phyloP scores from a whole-genome alignment of 1,140 invertebrate species.

The Cyrtorhinus lividipennis region DNA sequence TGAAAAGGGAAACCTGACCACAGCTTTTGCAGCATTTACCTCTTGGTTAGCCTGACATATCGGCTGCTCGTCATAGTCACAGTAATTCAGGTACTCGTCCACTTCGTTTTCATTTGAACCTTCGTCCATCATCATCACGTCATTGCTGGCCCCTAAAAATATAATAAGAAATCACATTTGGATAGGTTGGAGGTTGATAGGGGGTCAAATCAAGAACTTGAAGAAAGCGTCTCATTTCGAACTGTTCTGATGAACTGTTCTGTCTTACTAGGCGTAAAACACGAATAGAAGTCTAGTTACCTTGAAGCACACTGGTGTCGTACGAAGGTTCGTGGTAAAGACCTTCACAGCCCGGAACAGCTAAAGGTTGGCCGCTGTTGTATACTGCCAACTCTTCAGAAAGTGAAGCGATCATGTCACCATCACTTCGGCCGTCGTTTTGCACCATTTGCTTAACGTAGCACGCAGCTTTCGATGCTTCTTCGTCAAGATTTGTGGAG shows the following conservation, averaged over 20 bases:
- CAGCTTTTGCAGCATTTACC: no score
- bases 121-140: conserved; percentile 3
- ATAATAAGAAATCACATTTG: not conserved
- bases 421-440: not conserved
- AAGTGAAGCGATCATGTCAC: conserved; percentile 4
- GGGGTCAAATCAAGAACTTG: no score
- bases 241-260: no score
- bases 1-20: no score
- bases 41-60: conserved; percentile 14
- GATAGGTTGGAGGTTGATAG: not conserved
- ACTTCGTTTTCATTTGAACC: conserved; percentile 5
- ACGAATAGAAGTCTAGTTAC: not conserved
- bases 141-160: not conserved
- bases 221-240: no score
- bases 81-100: conserved; percentile 15
- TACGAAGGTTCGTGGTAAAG: not conserved
- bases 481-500: not conserved
- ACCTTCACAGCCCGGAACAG: not conserved
- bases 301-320: not conserved
- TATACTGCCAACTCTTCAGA: conserved; percentile 11
- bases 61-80: conserved; percentile 14
- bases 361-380: not conserved
- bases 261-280: no score
- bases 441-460: not conserved
- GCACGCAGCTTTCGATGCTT: not conserved